Conservation (phyloP, 2,888 invertebrate species). For the Synanthedon vespiformis region DNA sequence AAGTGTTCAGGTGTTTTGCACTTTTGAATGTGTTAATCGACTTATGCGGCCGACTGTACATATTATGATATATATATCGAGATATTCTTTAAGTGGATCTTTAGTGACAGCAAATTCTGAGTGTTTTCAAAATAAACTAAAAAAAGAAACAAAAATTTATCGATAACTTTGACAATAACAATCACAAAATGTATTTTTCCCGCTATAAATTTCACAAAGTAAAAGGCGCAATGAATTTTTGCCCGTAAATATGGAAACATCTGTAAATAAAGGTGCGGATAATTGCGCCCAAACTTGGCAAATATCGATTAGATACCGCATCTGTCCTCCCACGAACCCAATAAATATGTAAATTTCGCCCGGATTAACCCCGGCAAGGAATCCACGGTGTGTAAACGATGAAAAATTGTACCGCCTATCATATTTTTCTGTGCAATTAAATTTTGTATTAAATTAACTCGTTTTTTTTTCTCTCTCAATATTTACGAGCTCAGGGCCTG, state of each 20-base stretch:
- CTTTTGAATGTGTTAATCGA: no score
- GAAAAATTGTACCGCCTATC: slow-evolving; percentile 5
- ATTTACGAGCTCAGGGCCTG: no score
- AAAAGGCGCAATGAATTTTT: background rate
- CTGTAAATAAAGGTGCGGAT: background rate
- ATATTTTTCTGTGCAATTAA: slow-evolving; percentile 6
- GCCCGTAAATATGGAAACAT: background rate
- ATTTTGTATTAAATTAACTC: background rate
- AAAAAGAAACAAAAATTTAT: no score
- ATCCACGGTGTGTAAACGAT: background rate
- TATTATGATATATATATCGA: no score
- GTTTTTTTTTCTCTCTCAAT: no score
- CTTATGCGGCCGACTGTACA: no score
- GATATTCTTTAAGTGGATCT: no score
- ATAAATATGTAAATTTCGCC: slow-evolving; percentile 56
- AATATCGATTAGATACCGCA: slow-evolving; percentile 46
- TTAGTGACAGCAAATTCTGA: no score
- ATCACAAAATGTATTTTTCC: no score
- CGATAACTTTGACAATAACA: no score
- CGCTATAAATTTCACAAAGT: background rate
- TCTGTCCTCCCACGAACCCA: slow-evolving; percentile 36
- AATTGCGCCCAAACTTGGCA: slow-evolving; percentile 12
- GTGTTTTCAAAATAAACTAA: no score
- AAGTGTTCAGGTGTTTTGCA: no score
- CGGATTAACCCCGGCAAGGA: slow-evolving; percentile 18